Evolutionary conservation across 1,140 invertebrate genomes (phyloP).

Genomic region (Lepidurus couesii): DNA sequence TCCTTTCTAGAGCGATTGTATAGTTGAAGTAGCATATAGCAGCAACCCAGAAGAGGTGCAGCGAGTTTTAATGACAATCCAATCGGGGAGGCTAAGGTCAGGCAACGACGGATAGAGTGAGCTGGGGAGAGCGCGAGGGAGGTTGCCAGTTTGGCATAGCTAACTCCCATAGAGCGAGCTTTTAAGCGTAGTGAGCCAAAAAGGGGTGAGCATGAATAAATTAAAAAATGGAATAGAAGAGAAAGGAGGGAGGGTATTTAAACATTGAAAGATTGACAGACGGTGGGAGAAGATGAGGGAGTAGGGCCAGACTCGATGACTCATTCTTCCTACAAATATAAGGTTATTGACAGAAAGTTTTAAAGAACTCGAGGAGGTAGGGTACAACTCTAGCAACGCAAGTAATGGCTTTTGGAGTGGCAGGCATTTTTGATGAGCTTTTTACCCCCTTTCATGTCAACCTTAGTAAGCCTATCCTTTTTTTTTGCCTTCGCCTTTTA

Average conservation of each 20-base stretch:
- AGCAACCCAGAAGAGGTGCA: not conserved
- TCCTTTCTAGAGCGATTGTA: not conserved
- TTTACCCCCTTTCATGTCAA: not conserved
- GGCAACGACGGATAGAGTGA: not conserved
- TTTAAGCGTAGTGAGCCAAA: too few relatives aligned
- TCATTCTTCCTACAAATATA: not conserved
- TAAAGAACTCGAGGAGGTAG: not conserved
- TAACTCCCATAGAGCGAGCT: not conserved
- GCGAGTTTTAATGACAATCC: not conserved
- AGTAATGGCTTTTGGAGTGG: not conserved
- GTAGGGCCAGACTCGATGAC: not conserved
- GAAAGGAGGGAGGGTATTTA: not conserved
- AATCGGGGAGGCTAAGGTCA: not conserved
- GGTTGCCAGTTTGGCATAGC: not conserved
- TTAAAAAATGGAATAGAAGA: not conserved
- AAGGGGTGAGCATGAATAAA: too few relatives aligned
- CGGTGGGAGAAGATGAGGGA: not conserved
- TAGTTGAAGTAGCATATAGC: not conserved
- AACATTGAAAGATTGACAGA: constrained; percentile 16
- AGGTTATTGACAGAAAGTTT: constrained; percentile 12
- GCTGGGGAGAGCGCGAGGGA: too few relatives aligned
- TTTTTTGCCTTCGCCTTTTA: not conserved
- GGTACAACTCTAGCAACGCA: not conserved
- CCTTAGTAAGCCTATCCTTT: not conserved
- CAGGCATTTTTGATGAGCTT: not conserved